phyloP scores from a whole-genome alignment of 2,888 invertebrate genomes.

The Drosophila longiperda region DNA sequence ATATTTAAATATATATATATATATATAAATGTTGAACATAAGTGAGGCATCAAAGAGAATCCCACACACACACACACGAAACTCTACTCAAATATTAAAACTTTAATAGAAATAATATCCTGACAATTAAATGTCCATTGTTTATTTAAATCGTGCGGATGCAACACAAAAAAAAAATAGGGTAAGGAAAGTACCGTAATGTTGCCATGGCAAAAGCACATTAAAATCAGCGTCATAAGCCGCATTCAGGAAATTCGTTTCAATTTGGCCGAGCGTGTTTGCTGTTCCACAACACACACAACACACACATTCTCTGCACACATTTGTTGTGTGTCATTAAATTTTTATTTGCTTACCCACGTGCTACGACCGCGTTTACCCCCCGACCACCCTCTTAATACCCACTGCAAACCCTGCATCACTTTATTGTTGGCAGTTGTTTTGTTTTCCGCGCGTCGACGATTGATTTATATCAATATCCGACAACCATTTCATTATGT shows the following conservation, averaged over 20 bases:
- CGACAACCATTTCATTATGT: slow-evolving; percentile 75
- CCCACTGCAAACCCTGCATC: neutral
- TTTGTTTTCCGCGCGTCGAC: slow-evolving; percentile 50
- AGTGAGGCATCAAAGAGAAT: neutral
- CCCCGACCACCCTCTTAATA: neutral
- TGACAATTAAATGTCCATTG: slow-evolving; percentile 2
- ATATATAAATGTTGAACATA: neutral
- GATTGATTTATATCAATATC: slow-evolving; percentile 80
- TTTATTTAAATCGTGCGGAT: neutral
- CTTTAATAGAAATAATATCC: neutral
- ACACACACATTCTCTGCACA: slow-evolving; percentile 9
- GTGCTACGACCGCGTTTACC: neutral
- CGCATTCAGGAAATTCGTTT: slow-evolving; percentile 27
- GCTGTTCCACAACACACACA: neutral
- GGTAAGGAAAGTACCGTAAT: slow-evolving; percentile 4
- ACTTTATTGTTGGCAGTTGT: slow-evolving; percentile 27
- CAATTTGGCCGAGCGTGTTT: slow-evolving; percentile 33
- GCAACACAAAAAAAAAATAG: neutral
- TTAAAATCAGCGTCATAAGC: slow-evolving; percentile 36
- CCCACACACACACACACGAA: neutral
- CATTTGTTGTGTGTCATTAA: slow-evolving; percentile 60
- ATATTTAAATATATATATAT: neutral
- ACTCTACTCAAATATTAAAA: neutral
- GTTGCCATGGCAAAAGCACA: slow-evolving; percentile 31
- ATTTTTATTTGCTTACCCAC: slow-evolving; percentile 66